A percentile compares a stretch with the other conserved stretches of the same genome.
Conservation (phyloP, 2,113 vertebrate species). For the Paradoxurus hermaphroditus region DNA sequence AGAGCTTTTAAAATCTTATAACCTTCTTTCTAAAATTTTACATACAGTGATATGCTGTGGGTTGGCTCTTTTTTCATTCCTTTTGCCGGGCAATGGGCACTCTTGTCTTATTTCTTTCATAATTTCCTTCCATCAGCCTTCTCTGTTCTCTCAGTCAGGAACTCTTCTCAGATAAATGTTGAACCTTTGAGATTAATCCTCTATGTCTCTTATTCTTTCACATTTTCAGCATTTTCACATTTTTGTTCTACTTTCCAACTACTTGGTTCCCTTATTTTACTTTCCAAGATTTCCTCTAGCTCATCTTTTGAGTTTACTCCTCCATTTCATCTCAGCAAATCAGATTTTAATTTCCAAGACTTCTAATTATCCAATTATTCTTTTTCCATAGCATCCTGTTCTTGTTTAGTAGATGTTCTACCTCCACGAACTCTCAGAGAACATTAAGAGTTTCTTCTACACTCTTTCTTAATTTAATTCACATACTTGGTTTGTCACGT, state of each 20-base stretch:
- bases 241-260: background rate
- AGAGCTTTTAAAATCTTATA: background rate
- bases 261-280: background rate
- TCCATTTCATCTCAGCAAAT: background rate
- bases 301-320: background rate
- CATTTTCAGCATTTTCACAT: background rate
- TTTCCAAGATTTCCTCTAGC: background rate
- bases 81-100: background rate
- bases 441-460: background rate
- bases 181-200: background rate
- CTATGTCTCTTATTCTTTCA: background rate
- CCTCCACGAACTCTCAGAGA: background rate
- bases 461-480: background rate
- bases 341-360: background rate
- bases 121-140: background rate
- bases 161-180: background rate
- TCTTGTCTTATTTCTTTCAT: background rate
- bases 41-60: background rate
- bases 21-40: background rate
- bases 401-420: background rate
- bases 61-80: background rate
- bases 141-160: background rate
- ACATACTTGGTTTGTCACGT: background rate
- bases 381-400: background rate
- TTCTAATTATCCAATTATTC: background rate